Percentiles rank a stretch among this genome's conserved stretches.
phyloP scores from a whole-genome alignment of 2,797 vertebrate species.

The Scarus forsteni region DNA sequence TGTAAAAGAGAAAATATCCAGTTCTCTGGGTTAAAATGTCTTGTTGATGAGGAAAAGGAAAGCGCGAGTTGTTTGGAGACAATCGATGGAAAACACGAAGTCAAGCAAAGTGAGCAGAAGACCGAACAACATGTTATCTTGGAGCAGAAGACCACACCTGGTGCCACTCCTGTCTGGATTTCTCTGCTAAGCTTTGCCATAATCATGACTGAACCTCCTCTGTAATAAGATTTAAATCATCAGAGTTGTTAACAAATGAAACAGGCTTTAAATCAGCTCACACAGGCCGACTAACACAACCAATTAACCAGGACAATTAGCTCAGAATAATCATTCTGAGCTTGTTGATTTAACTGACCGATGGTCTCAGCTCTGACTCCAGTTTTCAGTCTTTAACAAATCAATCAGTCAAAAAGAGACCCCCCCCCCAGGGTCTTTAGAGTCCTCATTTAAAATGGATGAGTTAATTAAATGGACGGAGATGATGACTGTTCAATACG shows the following conservation, averaged over 20 bases:
- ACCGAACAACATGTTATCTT: too few species aligned
- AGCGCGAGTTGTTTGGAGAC: too few species aligned
- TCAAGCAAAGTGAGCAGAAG: too few species aligned
- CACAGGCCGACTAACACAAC: too few species aligned
- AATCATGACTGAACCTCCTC: neutral
- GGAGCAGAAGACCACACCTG: too few species aligned
- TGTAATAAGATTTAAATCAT: neutral
- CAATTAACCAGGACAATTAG: constrained; percentile 18
- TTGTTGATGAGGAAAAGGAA: too few species aligned
- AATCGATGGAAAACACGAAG: too few species aligned
- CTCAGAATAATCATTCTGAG: neutral
- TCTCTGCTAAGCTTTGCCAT: neutral
- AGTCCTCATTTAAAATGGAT: constrained; percentile 22
- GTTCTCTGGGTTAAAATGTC: too few species aligned
- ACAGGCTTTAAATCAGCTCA: neutral
- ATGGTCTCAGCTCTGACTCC: neutral
- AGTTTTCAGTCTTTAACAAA: neutral
- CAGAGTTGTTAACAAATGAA: neutral
- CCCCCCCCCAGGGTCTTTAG: neutral
- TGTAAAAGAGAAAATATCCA: too few species aligned
- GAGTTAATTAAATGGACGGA: constrained; percentile 27
- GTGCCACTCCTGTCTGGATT: too few species aligned
- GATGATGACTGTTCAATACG: constrained; percentile 7
- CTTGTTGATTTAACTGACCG: constrained; percentile 3
- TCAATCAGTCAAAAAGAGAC: constrained; percentile 5